A percentile compares a stretch with the other conserved stretches of the same genome.
These are phyloP conservation scores for Atherinosoma microstoma DNA, from an alignment of 2,797 vertebrate genomes.

Conservation along the genomic window DNA sequence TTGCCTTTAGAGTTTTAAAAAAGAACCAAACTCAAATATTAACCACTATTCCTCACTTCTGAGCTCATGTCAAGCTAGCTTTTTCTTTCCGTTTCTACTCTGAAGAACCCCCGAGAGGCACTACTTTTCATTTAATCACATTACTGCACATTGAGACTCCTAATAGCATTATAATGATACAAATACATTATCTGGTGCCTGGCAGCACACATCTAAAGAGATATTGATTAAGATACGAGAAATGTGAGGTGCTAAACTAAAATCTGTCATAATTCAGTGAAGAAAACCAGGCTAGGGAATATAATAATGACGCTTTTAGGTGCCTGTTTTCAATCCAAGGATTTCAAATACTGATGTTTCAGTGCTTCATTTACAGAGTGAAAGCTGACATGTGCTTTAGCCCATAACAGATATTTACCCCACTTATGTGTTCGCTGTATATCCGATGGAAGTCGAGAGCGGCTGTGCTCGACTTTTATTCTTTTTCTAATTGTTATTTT, in stretches of 20 bases:
- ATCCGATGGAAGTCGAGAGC: no score
- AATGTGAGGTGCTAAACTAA: slow-evolving; percentile 4
- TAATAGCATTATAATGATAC: slow-evolving; percentile 44
- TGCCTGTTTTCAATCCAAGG: background rate
- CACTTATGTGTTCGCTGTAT: background rate
- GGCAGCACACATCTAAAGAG: slow-evolving; percentile 15
- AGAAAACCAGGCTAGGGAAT: background rate
- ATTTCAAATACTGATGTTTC: background rate
- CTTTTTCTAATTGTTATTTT: no score
- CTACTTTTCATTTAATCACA: slow-evolving; percentile 12
- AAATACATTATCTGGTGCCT: slow-evolving; percentile 31
- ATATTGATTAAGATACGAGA: slow-evolving; percentile 41
- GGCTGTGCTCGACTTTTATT: no score
- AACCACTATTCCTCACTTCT: background rate
- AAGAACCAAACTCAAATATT: slow-evolving; percentile 4
- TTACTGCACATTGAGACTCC: slow-evolving; percentile 10
- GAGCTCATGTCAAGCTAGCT: background rate
- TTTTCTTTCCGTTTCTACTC: background rate
- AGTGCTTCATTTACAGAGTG: background rate
- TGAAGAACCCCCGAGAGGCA: background rate
- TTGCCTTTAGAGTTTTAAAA: background rate
- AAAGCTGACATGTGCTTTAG: background rate
- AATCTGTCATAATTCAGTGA: slow-evolving; percentile 23
- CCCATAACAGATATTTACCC: background rate
- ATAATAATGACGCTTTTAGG: slow-evolving; percentile 1